Evolutionary conservation across 2,797 vertebrate species (phyloP).

Genomic region (Pristis pectinata): DNA sequence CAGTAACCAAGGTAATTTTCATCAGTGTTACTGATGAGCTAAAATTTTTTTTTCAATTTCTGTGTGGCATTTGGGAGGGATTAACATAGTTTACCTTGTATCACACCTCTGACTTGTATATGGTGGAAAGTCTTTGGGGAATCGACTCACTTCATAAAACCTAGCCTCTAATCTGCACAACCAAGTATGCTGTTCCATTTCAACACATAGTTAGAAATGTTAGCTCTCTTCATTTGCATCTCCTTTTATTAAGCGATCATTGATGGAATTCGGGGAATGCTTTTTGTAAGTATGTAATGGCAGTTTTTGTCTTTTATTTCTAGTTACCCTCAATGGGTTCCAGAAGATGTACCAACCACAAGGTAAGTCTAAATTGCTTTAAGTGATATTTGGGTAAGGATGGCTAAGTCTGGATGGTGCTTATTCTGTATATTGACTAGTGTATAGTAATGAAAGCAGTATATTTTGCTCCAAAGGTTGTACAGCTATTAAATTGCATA

Average conservation of each 20-base stretch:
- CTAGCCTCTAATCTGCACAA: background rate
- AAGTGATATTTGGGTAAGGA: background rate
- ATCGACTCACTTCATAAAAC: background rate
- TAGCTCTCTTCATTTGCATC: background rate
- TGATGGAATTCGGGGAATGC: background rate
- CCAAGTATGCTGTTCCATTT: too few species aligned
- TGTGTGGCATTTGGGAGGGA: too few species aligned
- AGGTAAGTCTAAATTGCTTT: background rate
- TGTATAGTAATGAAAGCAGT: background rate
- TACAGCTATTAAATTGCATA: background rate
- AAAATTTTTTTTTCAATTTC: too few species aligned
- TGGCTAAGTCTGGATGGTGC: background rate
- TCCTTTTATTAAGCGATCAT: background rate
- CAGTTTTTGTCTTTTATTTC: background rate
- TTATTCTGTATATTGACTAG: background rate
- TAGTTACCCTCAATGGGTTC: constrained; percentile 35
- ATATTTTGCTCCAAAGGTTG: background rate
- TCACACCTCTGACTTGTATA: background rate
- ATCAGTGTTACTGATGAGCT: too few species aligned
- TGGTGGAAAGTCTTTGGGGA: background rate
- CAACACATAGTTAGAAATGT: too few species aligned
- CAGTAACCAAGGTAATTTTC: background rate
- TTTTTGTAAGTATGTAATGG: background rate
- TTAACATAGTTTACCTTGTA: too few species aligned
- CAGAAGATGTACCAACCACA: constrained; percentile 20